Percentiles rank a stretch among this genome's conserved stretches.
Evolutionary conservation across 1,140 invertebrate species (phyloP).

Genomic region (Lucilia sericata): DNA sequence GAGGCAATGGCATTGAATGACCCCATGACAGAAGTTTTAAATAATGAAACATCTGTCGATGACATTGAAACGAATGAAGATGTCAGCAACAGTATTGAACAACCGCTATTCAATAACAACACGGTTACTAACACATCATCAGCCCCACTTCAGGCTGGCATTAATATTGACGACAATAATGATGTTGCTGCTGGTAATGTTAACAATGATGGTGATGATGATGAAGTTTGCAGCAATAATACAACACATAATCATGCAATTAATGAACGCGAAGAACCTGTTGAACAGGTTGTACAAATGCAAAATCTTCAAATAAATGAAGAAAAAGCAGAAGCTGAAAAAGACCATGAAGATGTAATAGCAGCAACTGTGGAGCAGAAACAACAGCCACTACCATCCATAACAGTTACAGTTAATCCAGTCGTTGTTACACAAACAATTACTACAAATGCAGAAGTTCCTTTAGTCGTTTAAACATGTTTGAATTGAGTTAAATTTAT

Average conservation of each 20-base stretch:
- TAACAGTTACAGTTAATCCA: constrained; percentile 39
- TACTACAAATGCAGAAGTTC: constrained; percentile 49
- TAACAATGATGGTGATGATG: constrained; percentile 43
- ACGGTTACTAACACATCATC: neutral
- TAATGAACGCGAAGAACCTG: constrained; percentile 56
- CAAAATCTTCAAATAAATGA: constrained; percentile 43
- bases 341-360: constrained; percentile 33
- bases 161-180: constrained; percentile 45
- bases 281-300: constrained; percentile 63
- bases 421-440: constrained; percentile 51
- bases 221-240: neutral
- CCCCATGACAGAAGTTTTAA: constrained; percentile 55
- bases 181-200: constrained; percentile 49
- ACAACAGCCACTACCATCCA: constrained; percentile 49
- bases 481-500: neutral
- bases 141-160: neutral
- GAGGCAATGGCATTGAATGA: constrained; percentile 33
- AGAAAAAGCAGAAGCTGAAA: constrained; percentile 24
- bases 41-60: constrained; percentile 64
- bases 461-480: constrained; percentile 58
- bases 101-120: neutral
- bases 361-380: neutral
- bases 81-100: neutral
- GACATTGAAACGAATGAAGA: constrained; percentile 51
- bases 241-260: constrained; percentile 22